Evolutionary conservation across 2,888 invertebrate species (phyloP).

Genomic region (Hirtodrosophila confusa): DNA sequence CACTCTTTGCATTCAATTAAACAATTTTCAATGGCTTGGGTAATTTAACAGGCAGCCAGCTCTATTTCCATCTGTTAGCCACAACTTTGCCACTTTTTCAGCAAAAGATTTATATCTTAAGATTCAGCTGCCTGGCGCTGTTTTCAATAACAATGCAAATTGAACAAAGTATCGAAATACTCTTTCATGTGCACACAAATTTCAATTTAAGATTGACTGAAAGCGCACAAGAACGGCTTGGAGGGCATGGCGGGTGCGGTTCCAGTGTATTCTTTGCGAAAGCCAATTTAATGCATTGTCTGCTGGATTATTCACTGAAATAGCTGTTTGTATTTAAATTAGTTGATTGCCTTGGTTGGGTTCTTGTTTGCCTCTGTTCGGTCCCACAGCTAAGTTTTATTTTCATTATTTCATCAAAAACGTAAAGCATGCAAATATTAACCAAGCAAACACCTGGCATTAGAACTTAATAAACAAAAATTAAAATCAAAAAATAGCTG

Average conservation of each 20-base stretch:
- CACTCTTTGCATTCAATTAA: slow-evolving; percentile 56
- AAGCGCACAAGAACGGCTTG: not conserved
- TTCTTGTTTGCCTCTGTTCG: slow-evolving; percentile 40
- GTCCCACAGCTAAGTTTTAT: slow-evolving; percentile 67
- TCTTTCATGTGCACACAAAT: slow-evolving; percentile 63
- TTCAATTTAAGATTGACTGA: slow-evolving; percentile 53
- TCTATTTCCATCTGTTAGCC: slow-evolving; percentile 1
- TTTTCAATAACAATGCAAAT: slow-evolving; percentile 64
- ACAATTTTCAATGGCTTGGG: slow-evolving; percentile 57
- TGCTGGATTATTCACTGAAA: slow-evolving; percentile 49
- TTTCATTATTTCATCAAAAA: slow-evolving; percentile 55
- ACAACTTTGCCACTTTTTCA: slow-evolving; percentile 2
- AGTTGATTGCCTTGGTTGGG: slow-evolving; percentile 67
- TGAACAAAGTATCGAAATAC: slow-evolving; percentile 49
- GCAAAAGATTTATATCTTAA: slow-evolving; percentile 1
- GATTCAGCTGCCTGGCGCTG: not conserved
- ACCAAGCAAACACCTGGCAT: slow-evolving; percentile 26
- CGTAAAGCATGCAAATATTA: slow-evolving; percentile 26
- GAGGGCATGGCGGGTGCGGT: slow-evolving; percentile 9
- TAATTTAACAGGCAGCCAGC: slow-evolving; percentile 32
- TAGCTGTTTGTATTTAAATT: slow-evolving; percentile 73
- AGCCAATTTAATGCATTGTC: slow-evolving; percentile 62
- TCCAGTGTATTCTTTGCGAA: slow-evolving; percentile 46
- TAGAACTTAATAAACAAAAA: slow-evolving; percentile 33
- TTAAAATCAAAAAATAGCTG: slow-evolving; percentile 22